A percentile compares a stretch with the other conserved stretches of the same genome.
These are phyloP conservation scores for Temnothorax nylanderi DNA, from an alignment of 1,140 invertebrate genomes.

Conservation along the genomic window DNA sequence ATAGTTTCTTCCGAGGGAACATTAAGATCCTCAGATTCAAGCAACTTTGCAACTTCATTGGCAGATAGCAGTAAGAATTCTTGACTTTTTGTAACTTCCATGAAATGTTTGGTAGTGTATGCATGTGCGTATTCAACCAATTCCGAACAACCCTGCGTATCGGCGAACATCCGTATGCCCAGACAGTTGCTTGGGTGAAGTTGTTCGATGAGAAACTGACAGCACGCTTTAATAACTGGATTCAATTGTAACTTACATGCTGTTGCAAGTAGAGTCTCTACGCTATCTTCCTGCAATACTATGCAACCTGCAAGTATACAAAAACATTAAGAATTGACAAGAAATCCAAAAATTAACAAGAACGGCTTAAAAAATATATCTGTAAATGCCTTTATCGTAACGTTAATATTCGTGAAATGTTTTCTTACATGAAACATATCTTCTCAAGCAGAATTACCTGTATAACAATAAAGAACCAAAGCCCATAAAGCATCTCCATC, in stretches of 20 bases:
- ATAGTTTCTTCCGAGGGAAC: slow-evolving; percentile 95
- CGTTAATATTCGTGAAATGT: neutral
- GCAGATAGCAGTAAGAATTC: slow-evolving; percentile 92
- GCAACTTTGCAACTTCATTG: slow-evolving; percentile 91
- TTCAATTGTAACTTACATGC: slow-evolving; percentile 95
- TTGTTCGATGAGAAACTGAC: slow-evolving; percentile 95
- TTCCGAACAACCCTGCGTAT: slow-evolving; percentile 93
- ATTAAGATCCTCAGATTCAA: slow-evolving; percentile 97
- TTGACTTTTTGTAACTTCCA: slow-evolving; percentile 95
- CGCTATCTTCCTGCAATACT: slow-evolving; percentile 92
- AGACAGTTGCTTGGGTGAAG: slow-evolving; percentile 97
- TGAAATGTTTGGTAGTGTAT: slow-evolving; percentile 92
- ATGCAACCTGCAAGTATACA: slow-evolving; percentile 86
- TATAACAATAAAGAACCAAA: slow-evolving; percentile 96
- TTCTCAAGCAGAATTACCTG: slow-evolving; percentile 86
- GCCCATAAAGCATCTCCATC: slow-evolving; percentile 93
- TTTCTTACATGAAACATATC: neutral
- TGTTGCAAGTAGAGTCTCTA: slow-evolving; percentile 94
- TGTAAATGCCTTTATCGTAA: neutral
- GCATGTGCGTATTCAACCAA: slow-evolving; percentile 92
- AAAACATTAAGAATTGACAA: slow-evolving; percentile 20
- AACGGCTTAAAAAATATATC: slow-evolving; percentile 8
- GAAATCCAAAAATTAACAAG: neutral
- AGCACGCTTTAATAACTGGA: slow-evolving; percentile 95
- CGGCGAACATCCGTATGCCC: slow-evolving; percentile 96